Evolutionary conservation across 2,888 invertebrate genomes (phyloP).

Genomic region (Campoletis raptor): DNA sequence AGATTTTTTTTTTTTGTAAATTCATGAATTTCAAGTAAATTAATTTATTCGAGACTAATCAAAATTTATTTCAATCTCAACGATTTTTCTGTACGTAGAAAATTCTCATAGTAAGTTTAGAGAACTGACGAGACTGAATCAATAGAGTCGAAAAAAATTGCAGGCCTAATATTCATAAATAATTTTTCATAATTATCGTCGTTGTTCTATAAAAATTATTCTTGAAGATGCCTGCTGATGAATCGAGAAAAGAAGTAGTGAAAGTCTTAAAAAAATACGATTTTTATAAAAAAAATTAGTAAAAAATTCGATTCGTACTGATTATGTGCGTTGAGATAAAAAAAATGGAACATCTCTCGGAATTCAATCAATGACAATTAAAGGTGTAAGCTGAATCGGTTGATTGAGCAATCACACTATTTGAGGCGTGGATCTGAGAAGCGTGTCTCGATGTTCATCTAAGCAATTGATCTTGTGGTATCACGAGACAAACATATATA

Average conservation of each 20-base stretch:
- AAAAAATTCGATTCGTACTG: background rate
- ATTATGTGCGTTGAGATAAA: background rate
- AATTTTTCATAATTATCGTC: no score
- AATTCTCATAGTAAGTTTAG: no score
- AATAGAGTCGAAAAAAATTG: no score
- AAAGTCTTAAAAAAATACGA: background rate
- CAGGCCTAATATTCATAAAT: no score
- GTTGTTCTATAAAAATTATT: no score
- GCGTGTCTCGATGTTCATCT: conserved; percentile 53
- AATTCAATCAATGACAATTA: conserved; percentile 6
- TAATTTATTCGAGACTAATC: no score
- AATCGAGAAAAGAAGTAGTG: background rate
- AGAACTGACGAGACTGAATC: no score
- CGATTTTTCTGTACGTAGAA: no score
- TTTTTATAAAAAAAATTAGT: background rate
- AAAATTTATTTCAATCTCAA: no score
- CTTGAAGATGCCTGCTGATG: no score
- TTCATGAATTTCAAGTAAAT: no score
- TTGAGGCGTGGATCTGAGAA: conserved; percentile 33
- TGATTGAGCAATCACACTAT: conserved; percentile 61
- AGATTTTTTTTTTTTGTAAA: no score
- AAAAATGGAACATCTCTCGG: background rate
- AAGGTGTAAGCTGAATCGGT: conserved; percentile 37
- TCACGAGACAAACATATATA: conserved; percentile 8
- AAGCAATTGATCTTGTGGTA: conserved; percentile 42